Percentiles rank a stretch among this genome's conserved stretches.
Conservation (phyloP, 2,113 vertebrate genomes). For the Sapajus apella region DNA sequence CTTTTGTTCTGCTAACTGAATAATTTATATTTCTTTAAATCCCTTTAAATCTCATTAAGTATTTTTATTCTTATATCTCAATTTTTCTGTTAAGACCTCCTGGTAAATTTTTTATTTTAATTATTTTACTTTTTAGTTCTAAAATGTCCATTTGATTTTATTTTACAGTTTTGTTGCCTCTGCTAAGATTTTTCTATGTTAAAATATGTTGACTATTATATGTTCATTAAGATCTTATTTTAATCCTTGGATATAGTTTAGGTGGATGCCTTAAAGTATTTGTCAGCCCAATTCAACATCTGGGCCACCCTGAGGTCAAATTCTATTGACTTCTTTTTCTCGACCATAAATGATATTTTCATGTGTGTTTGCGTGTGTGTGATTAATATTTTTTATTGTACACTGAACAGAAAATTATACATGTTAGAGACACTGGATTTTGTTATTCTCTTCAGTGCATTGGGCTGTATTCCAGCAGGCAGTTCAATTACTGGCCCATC, state of each 20-base stretch:
- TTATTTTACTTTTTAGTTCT: not conserved
- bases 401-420: not conserved
- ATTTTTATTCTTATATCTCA: not conserved
- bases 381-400: not conserved
- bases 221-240: not conserved
- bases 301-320: not conserved
- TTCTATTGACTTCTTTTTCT: not conserved
- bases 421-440: not conserved
- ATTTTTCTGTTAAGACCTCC: not conserved
- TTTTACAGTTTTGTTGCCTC: not conserved
- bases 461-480: not conserved
- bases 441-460: not conserved
- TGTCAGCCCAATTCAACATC: not conserved
- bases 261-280: not conserved
- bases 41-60: not conserved
- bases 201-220: not conserved
- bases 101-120: not conserved
- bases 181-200: not conserved
- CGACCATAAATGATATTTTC: not conserved
- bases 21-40: not conserved
- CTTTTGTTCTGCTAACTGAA: not conserved
- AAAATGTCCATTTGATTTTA: not conserved
- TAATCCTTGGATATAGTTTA: not conserved
- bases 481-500: not conserved
- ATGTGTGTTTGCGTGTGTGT: not conserved